Evolutionary conservation across 2,797 vertebrate species (phyloP), one percentile per base, ranked within the genome.

Genomic region (Melanotaenia nigrans): DNA sequence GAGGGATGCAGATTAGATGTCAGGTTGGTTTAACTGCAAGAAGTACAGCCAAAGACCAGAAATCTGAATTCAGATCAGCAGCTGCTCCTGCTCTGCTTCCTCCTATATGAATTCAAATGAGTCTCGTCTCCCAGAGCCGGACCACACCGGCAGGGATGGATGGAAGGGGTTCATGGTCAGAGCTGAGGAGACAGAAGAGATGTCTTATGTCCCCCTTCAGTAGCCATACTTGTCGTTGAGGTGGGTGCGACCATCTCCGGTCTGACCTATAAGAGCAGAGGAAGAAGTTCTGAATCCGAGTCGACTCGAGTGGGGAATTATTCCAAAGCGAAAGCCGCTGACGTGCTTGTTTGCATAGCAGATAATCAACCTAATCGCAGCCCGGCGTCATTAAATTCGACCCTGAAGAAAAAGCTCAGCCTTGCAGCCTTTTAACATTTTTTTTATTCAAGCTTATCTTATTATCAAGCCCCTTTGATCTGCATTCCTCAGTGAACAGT

Each of bases 161-260:
- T 30, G 61, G 54, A 77, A 57, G 18, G 69, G 65, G 76, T 61
- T 71, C 55, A 53, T n/a, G 45, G 36, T 61, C 22, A 32, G 57
- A 38, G 71, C 61, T 32, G 20, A 60, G 67, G 28, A 58, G 66
- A 66, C 65, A 68, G 60, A 25, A 13, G 32, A 62, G 42, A 61
- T 30, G 61, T 36, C 56, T n/a, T 12, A 0, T 16, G n/a, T 49
- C 25, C 61, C 40, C 56, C 47, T 68, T 96, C 80, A 99, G 90
- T 99, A 99, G 85, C 97, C 97, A 0, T 96, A 99, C 86, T 98
- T 99, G 60, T 98, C 97, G 75, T 99, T 99, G 24, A 99, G 95
- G 89, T 98, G 96, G 22, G 97, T 99, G 86, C 96, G 96, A 25
- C 98, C 98, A 55, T 99, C 98, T 78, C 98, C 97, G 0, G 93